These are phyloP conservation scores for Euplagia quadripunctaria DNA, from an alignment of 2,888 invertebrate species.

Conservation along the genomic window DNA sequence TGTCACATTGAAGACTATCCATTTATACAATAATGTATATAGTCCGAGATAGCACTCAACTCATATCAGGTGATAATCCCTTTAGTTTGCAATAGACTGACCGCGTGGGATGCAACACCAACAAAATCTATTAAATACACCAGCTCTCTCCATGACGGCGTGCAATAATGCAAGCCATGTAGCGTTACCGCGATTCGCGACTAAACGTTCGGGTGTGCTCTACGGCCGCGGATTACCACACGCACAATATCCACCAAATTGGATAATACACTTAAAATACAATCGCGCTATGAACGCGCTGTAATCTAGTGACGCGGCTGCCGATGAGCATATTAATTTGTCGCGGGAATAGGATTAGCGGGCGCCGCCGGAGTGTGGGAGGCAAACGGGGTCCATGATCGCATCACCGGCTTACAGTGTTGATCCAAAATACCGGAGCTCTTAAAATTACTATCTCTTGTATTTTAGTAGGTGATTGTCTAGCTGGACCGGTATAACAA, in stretches of 20 bases:
- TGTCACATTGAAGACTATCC: background rate
- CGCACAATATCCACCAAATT: conserved; percentile 88
- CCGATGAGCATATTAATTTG: conserved; percentile 87
- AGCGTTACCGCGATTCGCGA: conserved; percentile 68
- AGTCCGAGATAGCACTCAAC: conserved; percentile 69
- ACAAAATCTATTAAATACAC: conserved; percentile 86
- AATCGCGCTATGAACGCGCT: conserved; percentile 85
- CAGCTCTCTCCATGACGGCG: conserved; percentile 77
- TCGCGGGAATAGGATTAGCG: conserved; percentile 84
- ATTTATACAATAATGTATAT: conserved; percentile 33
- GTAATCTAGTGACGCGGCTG: conserved; percentile 85
- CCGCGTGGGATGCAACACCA: conserved; percentile 73
- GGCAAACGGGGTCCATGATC: conserved; percentile 61
- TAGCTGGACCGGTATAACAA: conserved; percentile 30
- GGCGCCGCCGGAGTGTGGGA: conserved; percentile 54
- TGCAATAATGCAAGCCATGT: conserved; percentile 79
- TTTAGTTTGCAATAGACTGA: conserved; percentile 81
- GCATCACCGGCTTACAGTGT: conserved; percentile 70
- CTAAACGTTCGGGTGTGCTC: conserved; percentile 75
- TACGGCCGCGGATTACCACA: conserved; percentile 82
- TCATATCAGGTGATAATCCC: conserved; percentile 81
- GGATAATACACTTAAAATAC: conserved; percentile 90
- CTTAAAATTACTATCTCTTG: conserved; percentile 64
- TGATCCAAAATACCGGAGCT: conserved; percentile 63
- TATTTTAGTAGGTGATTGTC: conserved; percentile 52